A percentile compares a stretch with the other conserved stretches of the same genome.
Evolutionary conservation across 2,113 vertebrate genomes (phyloP).

Genomic region (Neopipo cinnamomea): DNA sequence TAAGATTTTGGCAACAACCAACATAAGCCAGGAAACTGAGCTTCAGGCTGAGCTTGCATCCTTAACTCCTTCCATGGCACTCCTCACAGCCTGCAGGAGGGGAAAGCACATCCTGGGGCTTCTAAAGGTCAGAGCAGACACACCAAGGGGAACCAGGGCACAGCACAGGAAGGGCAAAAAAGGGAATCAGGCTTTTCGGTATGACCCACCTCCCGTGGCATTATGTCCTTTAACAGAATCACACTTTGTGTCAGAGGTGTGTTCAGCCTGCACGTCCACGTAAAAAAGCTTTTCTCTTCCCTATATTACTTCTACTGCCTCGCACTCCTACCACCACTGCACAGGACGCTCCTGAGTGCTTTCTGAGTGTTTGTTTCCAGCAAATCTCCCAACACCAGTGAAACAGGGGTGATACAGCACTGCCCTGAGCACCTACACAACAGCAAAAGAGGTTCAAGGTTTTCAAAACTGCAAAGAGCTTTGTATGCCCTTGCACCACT

Average conservation of each 20-base stretch:
- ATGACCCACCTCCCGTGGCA: rapidly evolving
- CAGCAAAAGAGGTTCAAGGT: not conserved
- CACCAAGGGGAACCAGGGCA: not conserved
- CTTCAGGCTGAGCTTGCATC: not conserved
- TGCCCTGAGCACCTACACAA: not conserved
- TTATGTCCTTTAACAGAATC: not conserved
- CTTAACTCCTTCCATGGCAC: not conserved
- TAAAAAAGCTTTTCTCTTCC: not conserved
- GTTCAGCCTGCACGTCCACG: not conserved
- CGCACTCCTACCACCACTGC: not conserved
- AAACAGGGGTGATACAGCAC: not conserved
- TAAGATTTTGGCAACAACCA: constrained; percentile 61
- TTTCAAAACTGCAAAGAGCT: not conserved
- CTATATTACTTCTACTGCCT: not conserved
- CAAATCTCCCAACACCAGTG: rapidly evolving
- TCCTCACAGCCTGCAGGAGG: not conserved
- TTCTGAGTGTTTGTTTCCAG: not conserved
- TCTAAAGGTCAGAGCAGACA: not conserved
- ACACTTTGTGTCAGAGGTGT: not conserved
- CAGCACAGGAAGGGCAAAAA: not conserved
- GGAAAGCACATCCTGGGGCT: not conserved
- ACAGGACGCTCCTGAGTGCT: not conserved
- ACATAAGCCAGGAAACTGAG: not conserved
- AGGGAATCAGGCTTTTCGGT: not conserved
- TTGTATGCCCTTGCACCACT: not conserved